Evolutionary conservation across 2,888 invertebrate genomes (phyloP).

Genomic region (Nycteola revayana): DNA sequence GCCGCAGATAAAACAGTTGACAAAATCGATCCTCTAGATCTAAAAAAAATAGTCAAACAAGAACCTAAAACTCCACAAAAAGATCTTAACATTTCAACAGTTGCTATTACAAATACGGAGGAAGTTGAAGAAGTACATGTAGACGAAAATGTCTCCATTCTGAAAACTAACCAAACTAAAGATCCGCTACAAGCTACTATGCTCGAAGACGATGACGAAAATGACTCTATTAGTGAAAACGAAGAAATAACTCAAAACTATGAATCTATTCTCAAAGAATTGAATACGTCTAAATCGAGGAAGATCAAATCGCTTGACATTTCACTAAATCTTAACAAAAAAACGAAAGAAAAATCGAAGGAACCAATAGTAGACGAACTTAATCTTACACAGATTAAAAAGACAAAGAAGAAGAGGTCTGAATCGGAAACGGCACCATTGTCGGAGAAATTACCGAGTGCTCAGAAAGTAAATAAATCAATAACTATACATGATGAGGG

Average conservation of each 20-base stretch:
- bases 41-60: constrained; percentile 42
- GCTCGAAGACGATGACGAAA: constrained; percentile 22
- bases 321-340: constrained; percentile 57
- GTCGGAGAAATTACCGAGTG: constrained; percentile 10
- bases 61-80: constrained; percentile 62
- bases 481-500: constrained; percentile 30
- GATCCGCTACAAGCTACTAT: constrained; percentile 55
- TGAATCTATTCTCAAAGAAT: constrained; percentile 54
- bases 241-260: constrained; percentile 64
- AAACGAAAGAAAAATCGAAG: constrained; percentile 42
- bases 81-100: constrained; percentile 44
- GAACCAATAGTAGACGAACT: constrained; percentile 58
- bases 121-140: constrained; percentile 50
- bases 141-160: constrained; percentile 45
- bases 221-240: constrained; percentile 53
- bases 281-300: constrained; percentile 46
- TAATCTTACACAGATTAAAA: constrained; percentile 59
- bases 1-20: constrained; percentile 34
- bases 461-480: constrained; percentile 11
- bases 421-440: constrained; percentile 9
- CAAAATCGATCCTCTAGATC: constrained; percentile 52
- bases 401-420: constrained; percentile 31
- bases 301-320: constrained; percentile 44
- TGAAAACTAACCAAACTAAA: constrained; percentile 42
- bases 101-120: constrained; percentile 43